Evolutionary conservation across 2,888 invertebrate genomes (phyloP).

Genomic region (Drosophila robusta): DNA sequence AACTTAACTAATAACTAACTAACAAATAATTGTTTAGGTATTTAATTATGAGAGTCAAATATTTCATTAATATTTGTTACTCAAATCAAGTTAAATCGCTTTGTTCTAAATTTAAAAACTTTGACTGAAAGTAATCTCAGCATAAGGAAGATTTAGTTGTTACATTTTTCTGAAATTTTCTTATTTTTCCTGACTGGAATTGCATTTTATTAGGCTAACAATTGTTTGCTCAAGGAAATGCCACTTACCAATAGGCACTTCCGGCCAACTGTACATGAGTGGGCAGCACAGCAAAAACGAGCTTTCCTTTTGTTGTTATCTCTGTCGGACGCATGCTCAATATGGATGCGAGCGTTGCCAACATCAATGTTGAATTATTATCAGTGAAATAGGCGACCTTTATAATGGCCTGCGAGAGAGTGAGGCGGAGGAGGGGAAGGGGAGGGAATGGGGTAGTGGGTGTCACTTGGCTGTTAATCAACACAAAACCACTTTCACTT

Average conservation of each 20-base stretch:
- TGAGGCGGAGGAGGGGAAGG: conserved; percentile 9
- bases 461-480: conserved; percentile 63
- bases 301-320: conserved; percentile 14
- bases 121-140: too few species aligned
- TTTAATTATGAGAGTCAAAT: too few species aligned
- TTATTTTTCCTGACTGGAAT: neutral
- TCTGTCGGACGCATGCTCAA: conserved; percentile 20
- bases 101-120: too few species aligned
- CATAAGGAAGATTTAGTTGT: neutral
- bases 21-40: too few species aligned
- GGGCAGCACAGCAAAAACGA: conserved; percentile 6
- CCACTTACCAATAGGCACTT: conserved; percentile 61
- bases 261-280: conserved; percentile 47
- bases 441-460: neutral
- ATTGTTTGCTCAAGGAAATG: conserved; percentile 51
- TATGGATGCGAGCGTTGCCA: conserved; percentile 64
- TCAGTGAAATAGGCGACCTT: conserved; percentile 77
- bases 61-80: too few species aligned
- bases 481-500: conserved; percentile 74
- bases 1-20: too few species aligned
- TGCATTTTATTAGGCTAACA: conserved; percentile 31
- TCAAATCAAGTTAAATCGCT: too few species aligned
- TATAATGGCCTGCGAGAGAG: conserved; percentile 35
- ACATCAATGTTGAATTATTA: conserved; percentile 57
- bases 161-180: neutral